A percentile compares a stretch with the other conserved stretches of the same genome.
Conservation (phyloP, 2,113 vertebrate genomes). For the Agelaius phoeniceus region DNA sequence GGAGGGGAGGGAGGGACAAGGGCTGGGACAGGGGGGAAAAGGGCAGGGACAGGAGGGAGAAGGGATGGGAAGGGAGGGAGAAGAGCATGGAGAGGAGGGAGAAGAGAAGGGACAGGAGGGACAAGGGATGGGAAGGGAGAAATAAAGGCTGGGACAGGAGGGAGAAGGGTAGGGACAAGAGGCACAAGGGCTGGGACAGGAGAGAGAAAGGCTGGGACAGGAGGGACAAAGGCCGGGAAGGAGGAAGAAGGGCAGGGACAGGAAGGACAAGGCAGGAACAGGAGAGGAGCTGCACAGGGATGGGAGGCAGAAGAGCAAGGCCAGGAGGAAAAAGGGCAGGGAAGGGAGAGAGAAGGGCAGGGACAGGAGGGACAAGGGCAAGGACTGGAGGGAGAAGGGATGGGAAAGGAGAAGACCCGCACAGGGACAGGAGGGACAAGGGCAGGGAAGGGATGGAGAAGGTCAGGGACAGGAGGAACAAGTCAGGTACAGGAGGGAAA, state of each 20-base stretch:
- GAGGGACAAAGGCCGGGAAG: too few species aligned
- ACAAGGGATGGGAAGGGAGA: fast-evolving
- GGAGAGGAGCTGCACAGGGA: too few species aligned
- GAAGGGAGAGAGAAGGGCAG: fast-evolving
- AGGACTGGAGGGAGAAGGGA: fast-evolving
- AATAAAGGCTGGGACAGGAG: not conserved
- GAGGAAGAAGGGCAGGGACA: fast-evolving
- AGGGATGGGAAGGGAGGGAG: too few species aligned
- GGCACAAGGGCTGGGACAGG: too few species aligned
- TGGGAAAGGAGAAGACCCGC: not conserved
- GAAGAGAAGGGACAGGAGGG: fast-evolving
- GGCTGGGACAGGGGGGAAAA: too few species aligned
- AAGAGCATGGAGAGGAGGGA: too few species aligned
- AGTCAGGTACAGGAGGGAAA: fast-evolving
- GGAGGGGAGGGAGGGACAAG: not conserved
- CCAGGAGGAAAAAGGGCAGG: not conserved
- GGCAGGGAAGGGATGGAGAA: fast-evolving
- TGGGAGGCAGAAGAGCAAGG: too few species aligned
- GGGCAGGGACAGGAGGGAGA: too few species aligned
- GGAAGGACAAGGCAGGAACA: too few species aligned
- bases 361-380: fast-evolving
- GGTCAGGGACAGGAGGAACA: fast-evolving
- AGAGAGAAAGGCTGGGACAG: not conserved
- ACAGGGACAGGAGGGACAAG: fast-evolving
- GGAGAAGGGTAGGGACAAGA: fast-evolving